Base-by-base conservation (phyloP, 2,113 vertebrate species). In the Cinclus mexicanus region DNA sequence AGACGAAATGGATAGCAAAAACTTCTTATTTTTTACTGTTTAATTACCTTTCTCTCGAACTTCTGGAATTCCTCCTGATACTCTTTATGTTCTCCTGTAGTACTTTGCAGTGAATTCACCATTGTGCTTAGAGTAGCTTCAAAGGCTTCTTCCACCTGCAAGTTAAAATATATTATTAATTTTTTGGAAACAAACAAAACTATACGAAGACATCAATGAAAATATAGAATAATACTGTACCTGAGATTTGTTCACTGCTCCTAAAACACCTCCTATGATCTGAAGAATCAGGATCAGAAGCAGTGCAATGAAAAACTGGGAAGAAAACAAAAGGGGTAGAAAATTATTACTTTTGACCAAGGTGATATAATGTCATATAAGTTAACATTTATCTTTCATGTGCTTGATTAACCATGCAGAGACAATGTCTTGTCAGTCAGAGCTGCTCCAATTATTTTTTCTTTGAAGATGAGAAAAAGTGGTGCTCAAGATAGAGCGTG, bases 261-360 rank as follows among this genome's bases (percentile, higher is more conserved):
- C 98, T 87, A 98, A 42, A 87, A 98, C 4, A 19, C 98, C 98
- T 67, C 97, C 96, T 44, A 68, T 65, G 41, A 98, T 2, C 67
- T 98, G 98, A 96, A 98, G 93, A 23, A 98, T 61, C 89, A 98
- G 90, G 75, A 98, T 98, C 76, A 98, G 74, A 76, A 98, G 92
- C 67, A 98, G 91, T 35, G 96, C 96, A 44, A 98, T 93, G 83
- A 98, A 98, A 95, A 98, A 98, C 98, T 98, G 74, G 10, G 24
- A 83, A 89, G 14, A 72, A 92, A 91, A 88, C 6, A 95, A 74
- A 63, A 67, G 10, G 7, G 1, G 11, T 26, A 83, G 11, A 53
- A 71, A 68, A 70, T 14, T 21, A 76, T 60, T 24, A 41, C 20
- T 78, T 82, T 41, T 85, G 25, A 77, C 42, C 19, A 70, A 59